These are phyloP conservation scores for Sycophaga agraensis DNA, from an alignment of 1,140 invertebrate species.

Conservation along the genomic window DNA sequence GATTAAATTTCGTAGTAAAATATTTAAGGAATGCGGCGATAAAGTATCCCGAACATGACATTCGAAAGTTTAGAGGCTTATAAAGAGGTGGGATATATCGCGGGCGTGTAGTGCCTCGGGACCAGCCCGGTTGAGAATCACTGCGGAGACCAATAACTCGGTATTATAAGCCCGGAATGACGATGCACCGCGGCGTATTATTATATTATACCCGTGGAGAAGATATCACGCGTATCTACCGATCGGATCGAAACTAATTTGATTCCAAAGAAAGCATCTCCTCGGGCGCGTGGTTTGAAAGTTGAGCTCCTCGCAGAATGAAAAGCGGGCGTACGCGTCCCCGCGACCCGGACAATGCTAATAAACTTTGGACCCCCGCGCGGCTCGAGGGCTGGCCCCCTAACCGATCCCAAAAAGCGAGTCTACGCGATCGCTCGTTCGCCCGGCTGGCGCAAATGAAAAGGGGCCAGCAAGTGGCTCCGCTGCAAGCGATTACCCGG, in stretches of 20 bases:
- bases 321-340: slow-evolving; percentile 31
- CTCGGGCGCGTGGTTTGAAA: slow-evolving; percentile 31
- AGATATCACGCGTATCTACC: slow-evolving; percentile 38
- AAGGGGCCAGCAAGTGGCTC: too few species aligned
- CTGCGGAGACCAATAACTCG: slow-evolving; percentile 37
- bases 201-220: slow-evolving; percentile 37
- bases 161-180: slow-evolving; percentile 40
- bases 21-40: slow-evolving; percentile 11
- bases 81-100: not conserved
- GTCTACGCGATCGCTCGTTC: too few species aligned
- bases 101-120: not conserved
- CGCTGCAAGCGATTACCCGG: too few species aligned
- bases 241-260: slow-evolving; percentile 44
- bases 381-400: too few species aligned
- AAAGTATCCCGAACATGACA: not conserved
- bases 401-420: too few species aligned
- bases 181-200: slow-evolving; percentile 35
- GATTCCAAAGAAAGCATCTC: slow-evolving; percentile 44
- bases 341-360: not conserved
- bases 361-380: not conserved
- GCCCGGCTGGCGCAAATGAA: too few species aligned
- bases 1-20: slow-evolving; percentile 15
- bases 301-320: slow-evolving; percentile 16
- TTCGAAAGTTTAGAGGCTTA: not conserved
- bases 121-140: slow-evolving; percentile 28